Evolutionary conservation across 2,888 invertebrate species (phyloP).

Genomic region (Melangyna quadrimaculata): DNA sequence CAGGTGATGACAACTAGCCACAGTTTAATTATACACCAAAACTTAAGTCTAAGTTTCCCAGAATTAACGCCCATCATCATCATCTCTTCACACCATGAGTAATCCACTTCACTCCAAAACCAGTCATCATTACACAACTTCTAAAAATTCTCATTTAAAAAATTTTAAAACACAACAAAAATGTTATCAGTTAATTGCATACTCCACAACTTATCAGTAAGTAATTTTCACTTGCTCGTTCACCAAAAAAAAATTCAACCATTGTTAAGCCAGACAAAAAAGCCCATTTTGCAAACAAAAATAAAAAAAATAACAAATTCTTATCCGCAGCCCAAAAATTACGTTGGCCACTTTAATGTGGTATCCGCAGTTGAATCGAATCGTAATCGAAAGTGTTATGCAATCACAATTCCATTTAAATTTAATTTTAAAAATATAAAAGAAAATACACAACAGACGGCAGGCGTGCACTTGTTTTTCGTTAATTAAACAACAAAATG

Average conservation of each 20-base stretch:
- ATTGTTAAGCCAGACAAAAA: neutral
- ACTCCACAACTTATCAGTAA: neutral
- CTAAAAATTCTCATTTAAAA: neutral
- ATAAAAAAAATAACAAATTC: neutral
- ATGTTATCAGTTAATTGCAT: neutral
- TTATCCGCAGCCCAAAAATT: constrained; percentile 21
- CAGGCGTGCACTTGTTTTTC: constrained; percentile 51
- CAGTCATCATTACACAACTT: neutral
- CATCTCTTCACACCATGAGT: neutral
- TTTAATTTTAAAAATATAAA: no score
- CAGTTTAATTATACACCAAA: no score
- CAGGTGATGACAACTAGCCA: no score
- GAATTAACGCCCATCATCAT: neutral
- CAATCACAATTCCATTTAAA: constrained; percentile 14
- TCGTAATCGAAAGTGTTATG: constrained; percentile 61
- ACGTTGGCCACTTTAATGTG: neutral
- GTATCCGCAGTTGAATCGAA: constrained; percentile 28
- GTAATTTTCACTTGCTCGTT: neutral
- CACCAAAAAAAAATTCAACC: neutral
- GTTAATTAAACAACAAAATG: constrained; percentile 34
- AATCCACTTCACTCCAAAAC: neutral
- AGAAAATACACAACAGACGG: neutral
- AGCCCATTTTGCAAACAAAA: neutral
- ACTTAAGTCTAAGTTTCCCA: neutral
- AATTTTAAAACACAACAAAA: neutral